Base-by-base conservation (phyloP, 2,888 invertebrate species). In the Dryobota labecula region DNA sequence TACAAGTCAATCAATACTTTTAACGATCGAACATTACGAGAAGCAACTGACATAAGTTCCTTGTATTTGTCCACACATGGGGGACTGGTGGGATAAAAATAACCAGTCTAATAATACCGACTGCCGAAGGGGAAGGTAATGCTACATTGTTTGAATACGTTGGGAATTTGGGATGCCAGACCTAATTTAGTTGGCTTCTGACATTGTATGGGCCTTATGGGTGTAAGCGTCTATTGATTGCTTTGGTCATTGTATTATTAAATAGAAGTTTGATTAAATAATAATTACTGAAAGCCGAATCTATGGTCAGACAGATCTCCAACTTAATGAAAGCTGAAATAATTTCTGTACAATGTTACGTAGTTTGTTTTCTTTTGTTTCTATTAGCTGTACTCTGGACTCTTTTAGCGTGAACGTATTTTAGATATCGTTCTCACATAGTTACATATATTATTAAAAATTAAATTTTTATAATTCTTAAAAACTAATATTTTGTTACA, bases 31-130 rank as follows among this genome's bases (percentile, higher is more conserved):
- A 53, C 58, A 27, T 24, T 38, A 72, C 70, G 61, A 53, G 60
- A 65, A n/a, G 67, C 63, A 65, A 69, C 73, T 27, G 58, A 54
- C 61, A 49, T 20, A 30, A 11, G 33, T 84, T 84, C 84, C 33
- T 18, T 36, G 84, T 78, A 85, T 75, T 68, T 77, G 84, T 83
- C 68, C 73, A 82, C 84, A 85, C 61, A 85, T 84, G 84, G 77
- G 38, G n/a, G 2, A 54, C 49, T 67, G 41, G 13, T 24, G 63
- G 20, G 27, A 41, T 78, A 78, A 76, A 85, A 82, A 85, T 85
- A 84, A 68, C 76, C 30, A 0, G 15, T 24, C 76, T 82, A 84
- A 62, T 65, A 63, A 72, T 80, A 83, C 30, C 45, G 11, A 53
- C 43, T 56, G 57, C 7, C 15, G 65, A 38, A 33, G 47, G 49